Evolutionary conservation across 2,797 vertebrate species (phyloP).

Genomic region (Numenius phaeopus): DNA sequence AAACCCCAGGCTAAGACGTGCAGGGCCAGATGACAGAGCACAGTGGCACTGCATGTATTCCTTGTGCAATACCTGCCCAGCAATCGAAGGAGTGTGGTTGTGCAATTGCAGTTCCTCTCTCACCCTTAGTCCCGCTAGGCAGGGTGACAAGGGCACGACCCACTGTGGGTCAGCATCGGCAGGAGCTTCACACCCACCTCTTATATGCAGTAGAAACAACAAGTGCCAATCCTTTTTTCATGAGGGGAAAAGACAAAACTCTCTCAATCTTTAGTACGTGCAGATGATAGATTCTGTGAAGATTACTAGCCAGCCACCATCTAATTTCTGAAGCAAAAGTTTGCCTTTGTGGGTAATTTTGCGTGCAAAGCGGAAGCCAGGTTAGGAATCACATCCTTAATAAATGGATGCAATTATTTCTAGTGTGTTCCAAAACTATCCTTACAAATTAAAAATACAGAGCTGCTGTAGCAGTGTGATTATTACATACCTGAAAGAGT

Average conservation of each 20-base stretch:
- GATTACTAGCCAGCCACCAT: not conserved
- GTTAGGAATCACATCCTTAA: not conserved
- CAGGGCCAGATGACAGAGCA: not conserved
- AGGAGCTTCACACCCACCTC: not conserved
- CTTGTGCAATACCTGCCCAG: not conserved
- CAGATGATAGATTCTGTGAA: not conserved
- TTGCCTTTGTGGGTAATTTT: not conserved
- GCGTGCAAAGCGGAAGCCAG: not conserved
- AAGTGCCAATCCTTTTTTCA: not conserved
- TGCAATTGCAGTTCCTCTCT: not conserved
- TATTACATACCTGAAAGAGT: slow-evolving; percentile 90
- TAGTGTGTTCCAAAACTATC: not conserved
- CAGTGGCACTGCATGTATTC: accelerated
- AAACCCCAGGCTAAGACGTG: not conserved
- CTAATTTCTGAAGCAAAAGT: not conserved
- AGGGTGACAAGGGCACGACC: not conserved
- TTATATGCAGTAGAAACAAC: accelerated
- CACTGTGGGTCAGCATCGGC: accelerated
- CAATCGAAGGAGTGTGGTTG: accelerated
- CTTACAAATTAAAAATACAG: not conserved
- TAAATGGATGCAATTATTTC: not conserved
- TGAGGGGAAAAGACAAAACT: not conserved
- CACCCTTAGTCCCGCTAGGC: not conserved
- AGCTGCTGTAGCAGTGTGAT: not conserved
- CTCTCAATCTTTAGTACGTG: accelerated